These are phyloP conservation scores for Sesamia inferens DNA, from an alignment of 2,888 invertebrate species.

Conservation along the genomic window DNA sequence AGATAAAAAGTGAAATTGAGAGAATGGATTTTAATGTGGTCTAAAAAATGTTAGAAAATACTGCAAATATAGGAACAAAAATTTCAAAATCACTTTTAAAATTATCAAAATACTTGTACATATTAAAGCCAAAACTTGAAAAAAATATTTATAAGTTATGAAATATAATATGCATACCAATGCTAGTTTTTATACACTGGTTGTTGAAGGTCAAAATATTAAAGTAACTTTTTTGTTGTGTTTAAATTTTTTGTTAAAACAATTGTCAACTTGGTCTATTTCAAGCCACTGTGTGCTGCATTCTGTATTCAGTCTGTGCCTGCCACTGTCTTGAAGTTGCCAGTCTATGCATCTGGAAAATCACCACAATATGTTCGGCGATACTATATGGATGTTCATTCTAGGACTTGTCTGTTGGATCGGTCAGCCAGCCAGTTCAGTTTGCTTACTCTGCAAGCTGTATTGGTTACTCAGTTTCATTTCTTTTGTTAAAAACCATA, in stretches of 20 bases:
- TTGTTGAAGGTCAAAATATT: conserved; percentile 21
- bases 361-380: background rate
- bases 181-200: conserved; percentile 1
- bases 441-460: background rate
- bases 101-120: background rate
- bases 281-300: background rate
- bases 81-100: background rate
- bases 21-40: background rate
- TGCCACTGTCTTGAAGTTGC: background rate
- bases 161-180: background rate
- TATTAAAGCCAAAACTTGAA: background rate
- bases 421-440: background rate
- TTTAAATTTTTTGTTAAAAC: background rate
- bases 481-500: background rate
- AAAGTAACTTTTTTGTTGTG: conserved; percentile 8
- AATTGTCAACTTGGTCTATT: background rate
- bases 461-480: background rate
- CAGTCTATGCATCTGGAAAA: background rate
- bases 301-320: background rate
- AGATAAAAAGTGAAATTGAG: background rate
- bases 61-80: background rate
- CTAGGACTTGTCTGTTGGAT: too few relatives aligned
- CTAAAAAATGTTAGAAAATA: background rate
- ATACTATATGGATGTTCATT: background rate
- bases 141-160: background rate